A percentile compares a stretch with the other conserved stretches of the same genome.
phyloP scores from a whole-genome alignment of 2,888 invertebrate genomes.

The Hedychridium roseum region DNA sequence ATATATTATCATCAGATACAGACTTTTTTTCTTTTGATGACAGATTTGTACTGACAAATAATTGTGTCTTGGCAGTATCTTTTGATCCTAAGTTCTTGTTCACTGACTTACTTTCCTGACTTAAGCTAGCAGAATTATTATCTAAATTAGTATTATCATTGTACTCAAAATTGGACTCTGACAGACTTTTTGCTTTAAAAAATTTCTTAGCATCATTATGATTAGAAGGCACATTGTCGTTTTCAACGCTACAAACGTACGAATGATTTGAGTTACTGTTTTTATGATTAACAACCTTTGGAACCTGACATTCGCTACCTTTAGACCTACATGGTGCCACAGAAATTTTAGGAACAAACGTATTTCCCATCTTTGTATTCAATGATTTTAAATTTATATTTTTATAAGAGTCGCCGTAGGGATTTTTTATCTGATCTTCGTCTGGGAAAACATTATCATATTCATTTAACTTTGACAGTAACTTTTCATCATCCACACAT shows the following conservation, averaged over 20 bases:
- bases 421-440: neutral
- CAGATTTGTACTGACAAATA: constrained; percentile 38
- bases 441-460: constrained; percentile 10
- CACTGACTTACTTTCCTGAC: constrained; percentile 1
- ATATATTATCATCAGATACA: constrained; percentile 15
- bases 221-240: no score
- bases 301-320: neutral
- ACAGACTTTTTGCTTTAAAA: constrained; percentile 49
- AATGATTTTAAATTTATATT: constrained; percentile 3
- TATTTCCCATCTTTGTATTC: constrained; percentile 4
- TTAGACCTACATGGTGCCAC: neutral
- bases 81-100: constrained; percentile 4
- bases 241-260: constrained; percentile 5
- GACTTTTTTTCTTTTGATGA: constrained; percentile 5
- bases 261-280: neutral
- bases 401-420: constrained; percentile 7
- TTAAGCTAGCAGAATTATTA: constrained; percentile 6
- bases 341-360: neutral
- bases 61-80: constrained; percentile 7
- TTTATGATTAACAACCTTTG: neutral
- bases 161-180: constrained; percentile 37
- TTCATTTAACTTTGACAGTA: constrained; percentile 14
- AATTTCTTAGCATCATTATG: no score
- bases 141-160: constrained; percentile 5
- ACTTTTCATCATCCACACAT: constrained; percentile 37